These are phyloP conservation scores for Archips xylosteana DNA, from an alignment of 2,888 invertebrate genomes.

Conservation along the genomic window DNA sequence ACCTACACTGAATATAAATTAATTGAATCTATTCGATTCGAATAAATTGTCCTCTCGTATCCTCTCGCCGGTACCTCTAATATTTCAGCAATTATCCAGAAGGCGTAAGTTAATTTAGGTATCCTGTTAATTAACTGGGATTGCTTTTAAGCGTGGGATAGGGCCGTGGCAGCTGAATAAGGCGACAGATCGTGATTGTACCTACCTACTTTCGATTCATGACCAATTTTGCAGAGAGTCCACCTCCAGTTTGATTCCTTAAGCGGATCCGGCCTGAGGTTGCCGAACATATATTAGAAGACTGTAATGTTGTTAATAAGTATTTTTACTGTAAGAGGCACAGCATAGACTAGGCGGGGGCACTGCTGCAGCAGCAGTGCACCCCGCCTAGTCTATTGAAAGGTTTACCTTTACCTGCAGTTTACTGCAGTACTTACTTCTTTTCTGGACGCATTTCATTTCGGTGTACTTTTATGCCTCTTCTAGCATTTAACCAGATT, in stretches of 20 bases:
- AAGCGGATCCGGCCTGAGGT: neutral
- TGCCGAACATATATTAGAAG: neutral
- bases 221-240: neutral
- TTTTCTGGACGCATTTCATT: no score
- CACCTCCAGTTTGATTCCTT: neutral
- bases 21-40: neutral
- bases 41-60: constrained; percentile 6
- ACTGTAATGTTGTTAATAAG: neutral
- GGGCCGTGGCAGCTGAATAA: constrained; percentile 12
- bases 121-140: constrained; percentile 23
- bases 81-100: constrained; percentile 30
- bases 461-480: no score
- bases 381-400: no score
- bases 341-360: no score
- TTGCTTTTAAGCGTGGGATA: constrained; percentile 19
- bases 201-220: constrained; percentile 5
- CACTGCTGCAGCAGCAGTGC: no score
- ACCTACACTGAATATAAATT: neutral
- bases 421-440: no score
- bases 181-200: constrained; percentile 11
- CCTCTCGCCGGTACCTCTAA: constrained; percentile 8
- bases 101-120: constrained; percentile 18
- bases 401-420: no score
- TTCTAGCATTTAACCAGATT: no score
- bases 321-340: no score